These are phyloP conservation scores for Leptinotarsa texana DNA, from an alignment of 1,140 invertebrate species.

Conservation along the genomic window DNA sequence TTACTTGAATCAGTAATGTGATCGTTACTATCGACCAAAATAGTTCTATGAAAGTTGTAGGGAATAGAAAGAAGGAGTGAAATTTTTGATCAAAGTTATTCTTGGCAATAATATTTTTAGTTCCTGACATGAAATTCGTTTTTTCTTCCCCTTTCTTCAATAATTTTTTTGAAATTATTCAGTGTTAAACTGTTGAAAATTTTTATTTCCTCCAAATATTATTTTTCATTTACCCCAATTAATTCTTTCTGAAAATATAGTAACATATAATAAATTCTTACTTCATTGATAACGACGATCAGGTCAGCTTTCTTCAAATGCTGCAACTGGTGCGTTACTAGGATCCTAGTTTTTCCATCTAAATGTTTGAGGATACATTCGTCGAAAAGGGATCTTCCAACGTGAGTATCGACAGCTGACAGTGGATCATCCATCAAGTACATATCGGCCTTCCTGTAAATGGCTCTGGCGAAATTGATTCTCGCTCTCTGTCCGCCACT, in stretches of 20 bases:
- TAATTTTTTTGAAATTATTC: no score
- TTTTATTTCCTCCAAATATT: background rate
- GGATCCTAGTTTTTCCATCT: conserved; percentile 65
- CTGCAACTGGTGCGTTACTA: conserved; percentile 85
- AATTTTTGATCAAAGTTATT: no score
- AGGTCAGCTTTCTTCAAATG: conserved; percentile 72
- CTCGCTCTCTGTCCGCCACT: conserved; percentile 88
- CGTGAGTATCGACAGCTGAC: conserved; percentile 67
- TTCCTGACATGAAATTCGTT: no score
- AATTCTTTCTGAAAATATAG: background rate
- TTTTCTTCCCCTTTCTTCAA: no score
- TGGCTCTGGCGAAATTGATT: conserved; percentile 79
- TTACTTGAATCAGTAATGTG: no score
- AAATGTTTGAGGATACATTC: conserved; percentile 63
- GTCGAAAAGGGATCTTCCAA: conserved; percentile 47
- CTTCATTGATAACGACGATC: conserved; percentile 77
- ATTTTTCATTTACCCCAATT: background rate
- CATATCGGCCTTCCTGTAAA: conserved; percentile 73
- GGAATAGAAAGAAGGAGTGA: no score
- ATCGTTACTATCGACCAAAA: no score
- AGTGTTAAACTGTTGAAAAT: background rate
- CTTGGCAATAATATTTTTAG: no score
- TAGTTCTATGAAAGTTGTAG: no score
- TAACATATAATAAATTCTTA: conserved; percentile 50
- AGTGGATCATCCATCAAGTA: conserved; percentile 82